These are phyloP conservation scores for Chrysina gloriosa DNA, from an alignment of 2,888 invertebrate species.

Conservation along the genomic window DNA sequence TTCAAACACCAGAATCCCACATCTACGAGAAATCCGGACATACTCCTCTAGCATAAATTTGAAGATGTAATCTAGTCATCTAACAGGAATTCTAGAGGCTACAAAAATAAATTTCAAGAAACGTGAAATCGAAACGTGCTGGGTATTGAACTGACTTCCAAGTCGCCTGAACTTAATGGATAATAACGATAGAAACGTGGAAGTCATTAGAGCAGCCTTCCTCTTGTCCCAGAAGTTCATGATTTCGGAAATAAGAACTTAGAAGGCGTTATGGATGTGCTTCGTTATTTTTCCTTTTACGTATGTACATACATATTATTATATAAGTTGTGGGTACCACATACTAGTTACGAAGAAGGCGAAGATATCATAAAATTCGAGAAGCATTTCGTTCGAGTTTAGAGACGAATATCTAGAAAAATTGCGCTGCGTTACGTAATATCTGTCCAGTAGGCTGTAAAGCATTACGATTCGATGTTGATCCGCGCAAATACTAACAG, in stretches of 20 bases:
- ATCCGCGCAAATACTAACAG: too few species aligned
- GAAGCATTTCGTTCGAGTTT: slow-evolving; percentile 60
- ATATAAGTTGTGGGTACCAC: slow-evolving; percentile 70
- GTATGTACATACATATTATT: slow-evolving; percentile 75
- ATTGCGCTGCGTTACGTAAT: too few species aligned
- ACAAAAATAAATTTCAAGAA: slow-evolving; percentile 60
- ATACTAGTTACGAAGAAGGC: slow-evolving; percentile 64
- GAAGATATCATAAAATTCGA: slow-evolving; percentile 61
- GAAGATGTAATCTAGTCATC: slow-evolving; percentile 69
- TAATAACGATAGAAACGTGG: slow-evolving; percentile 52
- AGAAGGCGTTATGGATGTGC: slow-evolving; percentile 82
- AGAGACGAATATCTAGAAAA: slow-evolving; percentile 58
- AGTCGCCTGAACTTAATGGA: slow-evolving; percentile 57
- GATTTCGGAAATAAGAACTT: slow-evolving; percentile 71
- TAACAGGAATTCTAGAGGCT: slow-evolving; percentile 66
- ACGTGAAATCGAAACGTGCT: slow-evolving; percentile 57
- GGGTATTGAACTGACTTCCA: slow-evolving; percentile 55
- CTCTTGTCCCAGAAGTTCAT: slow-evolving; percentile 52
- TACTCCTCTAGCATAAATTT: slow-evolving; percentile 78
- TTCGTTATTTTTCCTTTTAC: slow-evolving; percentile 73
- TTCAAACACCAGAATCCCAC: slow-evolving; percentile 84
- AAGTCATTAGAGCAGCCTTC: slow-evolving; percentile 56
- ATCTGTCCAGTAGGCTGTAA: too few species aligned
- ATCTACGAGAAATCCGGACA: slow-evolving; percentile 78
- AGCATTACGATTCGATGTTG: too few species aligned